These are phyloP conservation scores for Sarcophaga rosellei DNA, from an alignment of 2,888 invertebrate genomes.

Conservation along the genomic window DNA sequence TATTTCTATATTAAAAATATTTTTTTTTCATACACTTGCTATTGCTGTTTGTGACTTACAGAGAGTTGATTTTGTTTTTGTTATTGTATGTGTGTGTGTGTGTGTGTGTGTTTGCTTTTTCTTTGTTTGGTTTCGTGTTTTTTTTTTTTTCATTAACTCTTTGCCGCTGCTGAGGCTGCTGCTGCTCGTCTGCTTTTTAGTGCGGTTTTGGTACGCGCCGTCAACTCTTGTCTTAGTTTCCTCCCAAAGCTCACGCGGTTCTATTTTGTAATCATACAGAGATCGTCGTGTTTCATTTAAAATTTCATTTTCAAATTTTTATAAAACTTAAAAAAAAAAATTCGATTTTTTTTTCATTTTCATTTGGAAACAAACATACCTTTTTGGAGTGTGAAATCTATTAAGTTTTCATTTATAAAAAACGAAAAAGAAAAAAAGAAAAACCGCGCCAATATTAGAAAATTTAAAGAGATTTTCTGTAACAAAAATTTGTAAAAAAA, in stretches of 20 bases:
- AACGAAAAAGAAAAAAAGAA: background rate
- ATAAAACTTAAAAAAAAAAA: background rate
- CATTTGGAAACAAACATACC: background rate
- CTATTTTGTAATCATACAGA: slow-evolving; percentile 47
- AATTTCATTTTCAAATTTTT: background rate
- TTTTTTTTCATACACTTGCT: too few species aligned
- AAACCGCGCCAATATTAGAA: background rate
- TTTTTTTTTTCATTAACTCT: slow-evolving; percentile 57
- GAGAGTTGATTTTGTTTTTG: slow-evolving; percentile 36
- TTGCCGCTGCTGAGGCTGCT: slow-evolving; percentile 67
- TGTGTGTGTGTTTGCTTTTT: slow-evolving; percentile 13
- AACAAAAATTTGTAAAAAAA: background rate
- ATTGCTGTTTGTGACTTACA: slow-evolving; percentile 1
- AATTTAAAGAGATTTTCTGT: background rate
- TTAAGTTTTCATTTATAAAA: too few species aligned
- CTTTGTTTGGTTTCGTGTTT: slow-evolving; percentile 28
- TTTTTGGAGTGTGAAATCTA: too few species aligned
- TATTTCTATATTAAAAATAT: background rate
- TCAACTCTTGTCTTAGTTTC: slow-evolving; percentile 64
- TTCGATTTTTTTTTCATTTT: background rate
- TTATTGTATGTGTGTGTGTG: slow-evolving; percentile 37
- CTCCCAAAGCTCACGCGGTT: slow-evolving; percentile 61
- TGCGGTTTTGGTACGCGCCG: slow-evolving; percentile 67
- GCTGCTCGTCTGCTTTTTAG: slow-evolving; percentile 68
- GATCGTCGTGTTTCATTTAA: slow-evolving; percentile 26